Percentiles rank a stretch among this genome's conserved stretches.
Evolutionary conservation across 2,888 invertebrate genomes (phyloP).

Genomic region (Diplazon laetatorius): DNA sequence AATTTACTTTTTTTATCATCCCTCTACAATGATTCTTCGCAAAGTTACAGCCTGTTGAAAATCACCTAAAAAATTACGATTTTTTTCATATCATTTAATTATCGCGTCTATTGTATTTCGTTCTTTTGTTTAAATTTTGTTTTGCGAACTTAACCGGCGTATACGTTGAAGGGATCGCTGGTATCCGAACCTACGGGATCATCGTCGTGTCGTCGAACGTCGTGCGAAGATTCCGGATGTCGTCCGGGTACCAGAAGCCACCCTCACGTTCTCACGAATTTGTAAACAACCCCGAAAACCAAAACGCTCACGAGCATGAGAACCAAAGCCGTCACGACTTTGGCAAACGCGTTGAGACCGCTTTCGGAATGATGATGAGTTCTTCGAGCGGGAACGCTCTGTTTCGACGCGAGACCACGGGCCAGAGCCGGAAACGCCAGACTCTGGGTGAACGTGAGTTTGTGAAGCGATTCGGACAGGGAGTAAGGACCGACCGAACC

Average conservation of each 20-base stretch:
- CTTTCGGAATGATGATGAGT: conserved; percentile 86
- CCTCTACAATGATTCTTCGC: too few species aligned
- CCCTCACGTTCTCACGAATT: conserved; percentile 90
- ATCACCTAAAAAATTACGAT: too few species aligned
- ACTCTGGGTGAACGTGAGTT: conserved; percentile 89
- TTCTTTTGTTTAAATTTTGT: too few species aligned
- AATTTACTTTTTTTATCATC: too few species aligned
- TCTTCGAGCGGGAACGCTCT: conserved; percentile 84
- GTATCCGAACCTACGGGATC: conserved; percentile 65
- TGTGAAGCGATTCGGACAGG: conserved; percentile 88
- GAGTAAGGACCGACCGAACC: conserved; percentile 89
- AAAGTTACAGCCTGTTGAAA: too few species aligned
- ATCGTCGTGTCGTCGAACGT: conserved; percentile 61
- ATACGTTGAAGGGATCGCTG: conserved; percentile 64
- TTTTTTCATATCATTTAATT: conserved; percentile 11
- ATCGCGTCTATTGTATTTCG: not conserved
- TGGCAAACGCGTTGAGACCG: conserved; percentile 88
- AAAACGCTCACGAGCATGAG: conserved; percentile 88
- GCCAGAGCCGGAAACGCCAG: conserved; percentile 89
- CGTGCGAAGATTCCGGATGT: conserved; percentile 66
- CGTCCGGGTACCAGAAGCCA: conserved; percentile 87
- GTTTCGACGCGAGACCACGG: conserved; percentile 87
- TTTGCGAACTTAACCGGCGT: conserved; percentile 20
- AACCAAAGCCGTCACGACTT: conserved; percentile 88
- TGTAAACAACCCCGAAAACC: conserved; percentile 89